Evolutionary conservation across 2,797 vertebrate species (phyloP).

Genomic region (Neosilurus hyrtlii): DNA sequence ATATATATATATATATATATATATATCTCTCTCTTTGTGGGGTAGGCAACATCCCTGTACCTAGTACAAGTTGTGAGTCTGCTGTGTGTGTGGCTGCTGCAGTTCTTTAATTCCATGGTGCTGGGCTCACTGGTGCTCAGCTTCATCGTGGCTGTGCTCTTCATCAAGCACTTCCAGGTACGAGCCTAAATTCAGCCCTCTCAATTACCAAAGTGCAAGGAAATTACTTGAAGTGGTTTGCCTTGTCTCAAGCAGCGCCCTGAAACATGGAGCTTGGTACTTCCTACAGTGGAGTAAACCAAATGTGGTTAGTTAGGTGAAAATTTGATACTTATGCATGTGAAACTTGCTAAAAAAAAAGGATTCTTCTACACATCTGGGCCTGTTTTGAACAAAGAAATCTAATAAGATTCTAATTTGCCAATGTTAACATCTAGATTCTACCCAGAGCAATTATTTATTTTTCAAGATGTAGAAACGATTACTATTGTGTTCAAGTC

Average conservation of each 20-base stretch:
- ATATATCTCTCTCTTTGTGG: no score
- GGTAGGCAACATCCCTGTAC: conserved; percentile 83
- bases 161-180: conserved; percentile 87
- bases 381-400: neutral
- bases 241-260: neutral
- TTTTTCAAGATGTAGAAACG: neutral
- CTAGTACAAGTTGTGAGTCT: conserved; percentile 81
- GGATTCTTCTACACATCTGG: neutral
- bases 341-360: neutral
- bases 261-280: neutral
- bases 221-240: no score
- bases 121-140: conserved; percentile 90
- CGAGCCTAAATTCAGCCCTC: conserved; percentile 24
- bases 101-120: conserved; percentile 97
- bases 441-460: neutral
- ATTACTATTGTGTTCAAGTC: neutral
- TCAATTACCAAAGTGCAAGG: no score
- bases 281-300: neutral
- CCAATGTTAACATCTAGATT: neutral
- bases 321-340: neutral
- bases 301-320: neutral
- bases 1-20: no score
- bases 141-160: conserved; percentile 85
- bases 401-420: neutral
- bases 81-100: conserved; percentile 88